Percentiles rank a stretch among this genome's conserved stretches.
These are phyloP conservation scores for Galagoides demidoff DNA, from an alignment of 2,797 vertebrate genomes.

Conservation along the genomic window DNA sequence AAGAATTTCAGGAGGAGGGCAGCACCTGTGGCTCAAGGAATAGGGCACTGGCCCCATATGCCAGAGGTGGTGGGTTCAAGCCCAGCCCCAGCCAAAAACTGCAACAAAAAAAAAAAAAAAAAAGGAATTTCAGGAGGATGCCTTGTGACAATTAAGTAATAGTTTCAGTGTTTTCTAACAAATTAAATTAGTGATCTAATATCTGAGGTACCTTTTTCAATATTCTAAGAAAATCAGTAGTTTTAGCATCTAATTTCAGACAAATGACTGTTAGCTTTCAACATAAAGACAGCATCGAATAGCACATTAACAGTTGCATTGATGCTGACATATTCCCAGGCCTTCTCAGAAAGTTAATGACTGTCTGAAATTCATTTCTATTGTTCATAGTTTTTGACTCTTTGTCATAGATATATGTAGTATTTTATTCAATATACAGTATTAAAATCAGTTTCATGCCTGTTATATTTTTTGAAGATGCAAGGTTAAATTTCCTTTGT, in stretches of 20 bases:
- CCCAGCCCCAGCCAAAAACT: too few relatives aligned
- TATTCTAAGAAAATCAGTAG: slow-evolving; percentile 54
- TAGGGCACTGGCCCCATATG: too few relatives aligned
- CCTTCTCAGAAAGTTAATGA: slow-evolving; percentile 47
- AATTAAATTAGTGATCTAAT: slow-evolving; percentile 47
- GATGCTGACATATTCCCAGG: slow-evolving; percentile 18
- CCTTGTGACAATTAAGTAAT: slow-evolving; percentile 58
- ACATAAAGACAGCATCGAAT: slow-evolving; percentile 36
- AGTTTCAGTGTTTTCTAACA: slow-evolving; percentile 52
- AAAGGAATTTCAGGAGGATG: slow-evolving; percentile 55
- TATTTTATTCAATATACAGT: slow-evolving; percentile 57
- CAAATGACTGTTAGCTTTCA: slow-evolving; percentile 44
- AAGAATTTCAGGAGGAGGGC: slow-evolving; percentile 49
- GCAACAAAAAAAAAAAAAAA: too few relatives aligned
- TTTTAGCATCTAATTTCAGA: slow-evolving; percentile 60
- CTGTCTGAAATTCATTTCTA: slow-evolving; percentile 39
- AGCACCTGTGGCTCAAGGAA: too few relatives aligned
- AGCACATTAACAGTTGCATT: slow-evolving; percentile 37
- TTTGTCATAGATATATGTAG: slow-evolving; percentile 42
- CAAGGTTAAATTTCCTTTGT: slow-evolving; percentile 43
- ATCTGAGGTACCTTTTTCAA: slow-evolving; percentile 40
- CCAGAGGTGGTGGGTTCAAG: too few relatives aligned
- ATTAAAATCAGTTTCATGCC: slow-evolving; percentile 53
- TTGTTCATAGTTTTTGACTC: slow-evolving; percentile 19
- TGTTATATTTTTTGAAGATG: slow-evolving; percentile 31